These are phyloP conservation scores for Morelia viridis DNA, from an alignment of 2,797 vertebrate genomes.

Conservation along the genomic window DNA sequence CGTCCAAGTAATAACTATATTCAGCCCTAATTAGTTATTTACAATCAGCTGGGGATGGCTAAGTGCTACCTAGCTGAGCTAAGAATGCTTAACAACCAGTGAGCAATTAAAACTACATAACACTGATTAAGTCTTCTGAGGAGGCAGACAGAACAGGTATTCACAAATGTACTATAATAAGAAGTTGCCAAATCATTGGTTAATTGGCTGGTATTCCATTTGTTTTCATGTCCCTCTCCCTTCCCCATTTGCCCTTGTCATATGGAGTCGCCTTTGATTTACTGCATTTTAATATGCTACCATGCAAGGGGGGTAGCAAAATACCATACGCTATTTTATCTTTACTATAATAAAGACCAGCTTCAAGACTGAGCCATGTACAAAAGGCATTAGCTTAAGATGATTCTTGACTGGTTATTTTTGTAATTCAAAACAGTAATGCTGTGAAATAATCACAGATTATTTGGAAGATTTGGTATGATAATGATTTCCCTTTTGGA, in stretches of 20 bases:
- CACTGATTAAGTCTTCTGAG: constrained; percentile 57
- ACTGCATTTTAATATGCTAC: constrained; percentile 4
- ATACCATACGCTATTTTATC: constrained; percentile 33
- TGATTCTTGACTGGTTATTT: constrained; percentile 31
- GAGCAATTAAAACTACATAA: constrained; percentile 56
- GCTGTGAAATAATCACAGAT: background rate
- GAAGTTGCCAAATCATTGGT: background rate
- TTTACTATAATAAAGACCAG: constrained; percentile 15
- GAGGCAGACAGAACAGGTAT: constrained; percentile 53
- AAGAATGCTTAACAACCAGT: background rate
- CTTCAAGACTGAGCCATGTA: background rate
- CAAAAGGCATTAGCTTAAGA: constrained; percentile 20
- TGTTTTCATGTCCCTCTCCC: constrained; percentile 8
- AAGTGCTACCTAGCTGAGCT: background rate
- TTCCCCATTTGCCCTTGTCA: constrained; percentile 6
- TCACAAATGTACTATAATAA: constrained; percentile 15
- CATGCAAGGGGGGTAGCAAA: constrained; percentile 25
- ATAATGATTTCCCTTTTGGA: constrained; percentile 47
- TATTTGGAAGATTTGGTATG: constrained; percentile 20
- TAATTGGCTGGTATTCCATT: background rate
- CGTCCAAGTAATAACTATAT: background rate
- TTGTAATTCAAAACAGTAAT: constrained; percentile 45
- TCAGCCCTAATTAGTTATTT: background rate
- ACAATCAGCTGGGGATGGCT: background rate
- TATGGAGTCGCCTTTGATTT: constrained; percentile 39